phyloP scores from a whole-genome alignment of 2,113 vertebrate genomes.

The Dolichotis patagonum region DNA sequence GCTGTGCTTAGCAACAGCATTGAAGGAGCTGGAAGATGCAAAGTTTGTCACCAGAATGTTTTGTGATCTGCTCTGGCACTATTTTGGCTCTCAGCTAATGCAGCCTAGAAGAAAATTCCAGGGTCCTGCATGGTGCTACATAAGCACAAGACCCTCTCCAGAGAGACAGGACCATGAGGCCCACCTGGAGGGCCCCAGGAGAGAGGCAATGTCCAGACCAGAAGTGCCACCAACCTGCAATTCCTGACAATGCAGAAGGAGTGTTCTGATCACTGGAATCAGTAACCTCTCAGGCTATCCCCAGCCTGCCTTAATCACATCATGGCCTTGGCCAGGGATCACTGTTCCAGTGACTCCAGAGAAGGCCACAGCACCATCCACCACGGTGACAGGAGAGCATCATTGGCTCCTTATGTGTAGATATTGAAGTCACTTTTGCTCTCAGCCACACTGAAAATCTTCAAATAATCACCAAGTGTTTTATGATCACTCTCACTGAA shows the following conservation, averaged over 20 bases:
- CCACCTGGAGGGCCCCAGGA: accelerated
- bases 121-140: accelerated
- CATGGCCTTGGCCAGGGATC: too few relatives aligned
- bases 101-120: neutral
- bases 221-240: neutral
- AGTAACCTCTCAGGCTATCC: neutral
- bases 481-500: neutral
- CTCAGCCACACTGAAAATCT: neutral
- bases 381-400: neutral
- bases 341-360: too few relatives aligned
- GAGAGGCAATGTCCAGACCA: neutral
- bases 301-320: neutral
- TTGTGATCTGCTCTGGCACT: neutral
- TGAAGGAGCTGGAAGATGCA: neutral
- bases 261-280: neutral
- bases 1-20: neutral
- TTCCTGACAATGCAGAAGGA: neutral
- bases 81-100: neutral
- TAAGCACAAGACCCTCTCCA: accelerated
- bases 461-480: neutral
- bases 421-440: neutral
- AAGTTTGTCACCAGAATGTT: neutral
- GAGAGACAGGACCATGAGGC: neutral
- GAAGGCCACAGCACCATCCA: too few relatives aligned
- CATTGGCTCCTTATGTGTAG: neutral